Percentiles rank a stretch among this genome's conserved stretches.
These are phyloP conservation scores for Eristalis tenax DNA, from an alignment of 2,888 invertebrate genomes.

Conservation along the genomic window DNA sequence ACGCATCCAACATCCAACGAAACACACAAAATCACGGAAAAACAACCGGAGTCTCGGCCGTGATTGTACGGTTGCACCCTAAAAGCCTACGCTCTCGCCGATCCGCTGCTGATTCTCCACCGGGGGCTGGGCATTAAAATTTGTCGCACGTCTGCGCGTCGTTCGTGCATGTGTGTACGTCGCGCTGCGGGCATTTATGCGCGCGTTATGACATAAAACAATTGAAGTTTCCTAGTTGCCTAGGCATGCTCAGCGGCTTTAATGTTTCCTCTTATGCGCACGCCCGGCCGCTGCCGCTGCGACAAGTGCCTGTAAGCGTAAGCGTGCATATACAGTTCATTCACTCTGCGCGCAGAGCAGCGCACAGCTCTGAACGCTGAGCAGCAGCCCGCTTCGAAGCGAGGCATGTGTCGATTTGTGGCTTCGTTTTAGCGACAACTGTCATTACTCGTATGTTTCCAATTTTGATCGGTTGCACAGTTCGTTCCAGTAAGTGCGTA, in stretches of 20 bases:
- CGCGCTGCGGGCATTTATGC: slow-evolving; percentile 35
- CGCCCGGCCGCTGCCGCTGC: slow-evolving; percentile 10
- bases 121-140: slow-evolving; percentile 51
- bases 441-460: slow-evolving; percentile 46
- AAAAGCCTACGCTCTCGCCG: background rate
- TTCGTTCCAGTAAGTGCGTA: slow-evolving; percentile 37
- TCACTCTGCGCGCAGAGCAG: slow-evolving; percentile 42
- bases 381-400: background rate
- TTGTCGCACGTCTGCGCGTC: slow-evolving; percentile 41
- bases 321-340: slow-evolving; percentile 49
- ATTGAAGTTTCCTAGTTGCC: slow-evolving; percentile 61
- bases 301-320: slow-evolving; percentile 26
- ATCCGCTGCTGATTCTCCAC: background rate
- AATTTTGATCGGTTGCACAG: slow-evolving; percentile 51
- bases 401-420: slow-evolving; percentile 12
- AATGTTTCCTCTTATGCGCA: slow-evolving; percentile 55
- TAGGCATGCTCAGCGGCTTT: slow-evolving; percentile 28
- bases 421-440: slow-evolving; percentile 46
- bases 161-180: slow-evolving; percentile 16
- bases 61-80: background rate
- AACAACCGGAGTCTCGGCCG: background rate
- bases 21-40: background rate
- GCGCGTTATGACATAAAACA: slow-evolving; percentile 64
- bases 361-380: background rate
- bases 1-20: slow-evolving; percentile 3